Evolutionary conservation across 2,797 vertebrate species (phyloP), one percentile per base, ranked within the genome.

Genomic region (Uromys caudimaculatus): DNA sequence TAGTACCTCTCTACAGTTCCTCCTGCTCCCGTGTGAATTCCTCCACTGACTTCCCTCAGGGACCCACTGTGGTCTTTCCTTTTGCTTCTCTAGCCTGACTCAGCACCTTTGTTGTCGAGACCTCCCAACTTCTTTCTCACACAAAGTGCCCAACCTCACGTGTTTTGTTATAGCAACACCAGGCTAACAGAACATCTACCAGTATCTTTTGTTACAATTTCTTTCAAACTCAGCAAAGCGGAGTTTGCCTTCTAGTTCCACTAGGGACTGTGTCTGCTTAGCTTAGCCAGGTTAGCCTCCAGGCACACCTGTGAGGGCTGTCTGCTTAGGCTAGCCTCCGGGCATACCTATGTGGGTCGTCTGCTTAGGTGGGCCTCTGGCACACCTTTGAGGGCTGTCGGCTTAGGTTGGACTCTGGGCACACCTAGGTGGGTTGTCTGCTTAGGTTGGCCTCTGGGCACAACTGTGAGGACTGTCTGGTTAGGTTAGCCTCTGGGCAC

Each of bases 221-320:
- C n/a, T 71, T 89, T 89, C 4, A 77, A 77, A 64, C 77, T 60
- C 69, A 78, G 84, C 52, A 90, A 81, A 95, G 81, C 21, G 24
- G 38, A 19, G 21, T 6, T 58, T 19, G 54, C 44, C 82, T 87
- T 93, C 71, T 84, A 50, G 32, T 2, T 35, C 84, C 64, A 71
- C 47, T 38, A 32, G 38, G 24, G 23, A 16, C 81, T 62, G 27
- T 60, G 27, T 60, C 35, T 24, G 35, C 9, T 54, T 79, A 21
- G 12, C 16, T 32, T 44, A 75, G 38, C 71, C 21, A 12, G 41
- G 41, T 47, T 78, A 29, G 47, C 8, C 47, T 77, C 44, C 32
- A 13, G 27, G 75, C 75, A 77, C 13, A 50, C 75, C n/a, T 75
- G 71, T 75, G 41, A 75, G 41, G 23, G 12, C 41, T 27, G 38